Conservation (phyloP, 2,113 vertebrate genomes). For the Pogona vitticeps region DNA sequence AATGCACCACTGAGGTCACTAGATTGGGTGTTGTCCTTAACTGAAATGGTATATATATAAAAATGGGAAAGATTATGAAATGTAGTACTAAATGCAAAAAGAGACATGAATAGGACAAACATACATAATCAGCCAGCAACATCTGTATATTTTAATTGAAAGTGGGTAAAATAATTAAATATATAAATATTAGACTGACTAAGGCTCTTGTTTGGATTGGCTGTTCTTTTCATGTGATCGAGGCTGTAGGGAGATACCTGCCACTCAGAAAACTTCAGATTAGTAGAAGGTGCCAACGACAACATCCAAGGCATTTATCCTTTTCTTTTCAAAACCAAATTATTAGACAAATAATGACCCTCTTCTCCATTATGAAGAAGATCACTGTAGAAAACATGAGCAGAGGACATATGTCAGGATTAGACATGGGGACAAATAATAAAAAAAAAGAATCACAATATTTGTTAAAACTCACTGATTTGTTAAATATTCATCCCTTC, state of each 20-base stretch:
- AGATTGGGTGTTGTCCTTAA: slow-evolving; percentile 30
- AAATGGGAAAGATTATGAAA: background rate
- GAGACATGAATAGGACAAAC: background rate
- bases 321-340: background rate
- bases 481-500: too few relatives aligned
- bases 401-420: background rate
- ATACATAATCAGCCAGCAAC: slow-evolving; percentile 1
- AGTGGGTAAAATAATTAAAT: background rate
- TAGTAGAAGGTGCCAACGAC: background rate
- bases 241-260: background rate
- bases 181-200: slow-evolving; percentile 13
- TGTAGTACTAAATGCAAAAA: slow-evolving; percentile 16
- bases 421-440: too few relatives aligned
- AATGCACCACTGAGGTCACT: slow-evolving; percentile 47
- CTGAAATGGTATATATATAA: slow-evolving; percentile 11
- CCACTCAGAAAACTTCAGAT: background rate
- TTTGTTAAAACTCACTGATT: too few relatives aligned
- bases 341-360: too few relatives aligned
- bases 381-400: background rate
- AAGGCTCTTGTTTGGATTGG: background rate
- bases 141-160: slow-evolving; percentile 12
- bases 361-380: background rate
- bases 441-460: too few relatives aligned
- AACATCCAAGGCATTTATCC: background rate
- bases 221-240: background rate